These are phyloP conservation scores for Drosophila setosimentum DNA, from an alignment of 2,888 invertebrate species.

Conservation along the genomic window DNA sequence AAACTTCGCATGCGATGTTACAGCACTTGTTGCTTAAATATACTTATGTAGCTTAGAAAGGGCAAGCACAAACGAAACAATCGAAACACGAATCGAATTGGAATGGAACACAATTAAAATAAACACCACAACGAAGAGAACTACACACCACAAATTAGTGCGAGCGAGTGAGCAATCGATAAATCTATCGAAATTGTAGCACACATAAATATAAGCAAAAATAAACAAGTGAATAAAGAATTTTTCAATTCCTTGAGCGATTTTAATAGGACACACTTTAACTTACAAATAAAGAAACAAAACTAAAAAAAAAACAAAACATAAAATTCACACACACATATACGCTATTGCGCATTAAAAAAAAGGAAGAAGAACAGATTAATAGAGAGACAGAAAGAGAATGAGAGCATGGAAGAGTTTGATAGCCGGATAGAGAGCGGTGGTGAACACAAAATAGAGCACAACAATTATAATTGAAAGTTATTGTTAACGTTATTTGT, in stretches of 20 bases:
- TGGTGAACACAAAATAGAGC: conserved; percentile 45
- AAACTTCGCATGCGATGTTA: conserved; percentile 23
- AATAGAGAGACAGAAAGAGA: conserved; percentile 6
- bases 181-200: conserved; percentile 26
- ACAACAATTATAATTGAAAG: conserved; percentile 58
- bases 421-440: conserved; percentile 25
- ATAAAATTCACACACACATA: too few relatives aligned
- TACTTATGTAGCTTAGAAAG: conserved; percentile 4
- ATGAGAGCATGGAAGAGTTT: conserved; percentile 12
- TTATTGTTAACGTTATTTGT: conserved; percentile 44
- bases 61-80: conserved; percentile 29
- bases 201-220: conserved; percentile 13
- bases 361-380: conserved; percentile 15
- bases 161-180: conserved; percentile 56
- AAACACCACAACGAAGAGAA: conserved; percentile 49
- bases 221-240: conserved; percentile 8
- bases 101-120: conserved; percentile 31
- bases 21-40: conserved; percentile 7
- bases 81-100: conserved; percentile 20
- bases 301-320: conserved; percentile 8
- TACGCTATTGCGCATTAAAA: conserved; percentile 2
- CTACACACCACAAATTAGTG: conserved; percentile 81
- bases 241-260: conserved; percentile 26
- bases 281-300: neutral
- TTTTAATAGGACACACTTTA: neutral